phyloP scores from a whole-genome alignment of 2,888 invertebrate species.

The Autographa pulchrina region DNA sequence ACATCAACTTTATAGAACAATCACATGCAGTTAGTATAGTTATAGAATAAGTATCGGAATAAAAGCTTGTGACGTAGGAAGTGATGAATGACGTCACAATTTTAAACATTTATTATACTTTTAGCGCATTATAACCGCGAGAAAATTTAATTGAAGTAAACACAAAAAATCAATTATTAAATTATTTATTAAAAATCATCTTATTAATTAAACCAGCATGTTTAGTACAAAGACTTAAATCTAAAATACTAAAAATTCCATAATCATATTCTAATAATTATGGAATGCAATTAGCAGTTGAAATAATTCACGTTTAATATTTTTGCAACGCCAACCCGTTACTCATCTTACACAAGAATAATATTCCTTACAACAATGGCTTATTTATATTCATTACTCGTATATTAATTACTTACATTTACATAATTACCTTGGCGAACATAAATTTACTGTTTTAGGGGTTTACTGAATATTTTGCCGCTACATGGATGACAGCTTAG shows the following conservation, averaged over 20 bases:
- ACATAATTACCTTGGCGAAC: constrained; percentile 29
- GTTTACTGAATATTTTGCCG: constrained; percentile 8
- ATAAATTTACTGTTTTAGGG: constrained; percentile 27
- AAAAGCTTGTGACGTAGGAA: background rate
- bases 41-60: constrained; percentile 7
- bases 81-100: background rate
- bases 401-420: constrained; percentile 39
- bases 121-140: background rate
- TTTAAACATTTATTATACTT: too few species aligned
- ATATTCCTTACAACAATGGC: constrained; percentile 18
- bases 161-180: background rate
- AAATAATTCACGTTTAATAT: background rate
- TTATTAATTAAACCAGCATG: background rate
- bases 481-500: constrained; percentile 6
- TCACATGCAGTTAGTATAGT: constrained; percentile 17
- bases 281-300: constrained; percentile 2
- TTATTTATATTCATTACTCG: constrained; percentile 31
- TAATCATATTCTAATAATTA: background rate
- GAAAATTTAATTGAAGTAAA: background rate
- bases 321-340: constrained; percentile 8
- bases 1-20: constrained; percentile 23
- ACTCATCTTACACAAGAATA: background rate
- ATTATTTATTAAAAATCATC: background rate
- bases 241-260: background rate
- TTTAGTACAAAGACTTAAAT: background rate